Evolutionary conservation across 2,113 vertebrate species (phyloP).

Genomic region (Tenrec ecaudatus): DNA sequence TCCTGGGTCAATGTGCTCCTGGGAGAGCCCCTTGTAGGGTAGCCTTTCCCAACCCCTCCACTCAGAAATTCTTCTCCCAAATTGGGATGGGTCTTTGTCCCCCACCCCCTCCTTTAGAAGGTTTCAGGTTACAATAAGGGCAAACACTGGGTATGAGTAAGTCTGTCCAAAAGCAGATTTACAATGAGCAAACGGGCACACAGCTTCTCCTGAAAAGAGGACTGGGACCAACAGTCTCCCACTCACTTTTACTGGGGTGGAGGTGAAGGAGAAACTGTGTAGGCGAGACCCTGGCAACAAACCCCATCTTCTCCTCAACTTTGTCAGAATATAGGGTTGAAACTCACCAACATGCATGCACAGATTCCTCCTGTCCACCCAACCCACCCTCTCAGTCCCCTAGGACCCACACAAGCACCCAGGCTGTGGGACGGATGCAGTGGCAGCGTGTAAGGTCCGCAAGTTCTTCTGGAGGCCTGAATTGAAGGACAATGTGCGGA

Average conservation of each 20-base stretch:
- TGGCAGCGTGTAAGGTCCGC: background rate
- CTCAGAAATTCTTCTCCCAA: background rate
- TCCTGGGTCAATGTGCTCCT: background rate
- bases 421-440: background rate
- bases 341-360: background rate
- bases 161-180: background rate
- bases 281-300: too few relatives aligned
- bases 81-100: background rate
- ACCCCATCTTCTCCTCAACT: too few relatives aligned
- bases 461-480: too few relatives aligned
- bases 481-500: background rate
- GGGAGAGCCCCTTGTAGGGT: background rate
- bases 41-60: background rate
- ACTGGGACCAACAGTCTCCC: background rate
- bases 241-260: background rate
- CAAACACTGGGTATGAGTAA: background rate
- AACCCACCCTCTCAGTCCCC: background rate
- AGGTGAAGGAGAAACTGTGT: too few relatives aligned
- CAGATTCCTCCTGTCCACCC: background rate
- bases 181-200: too few relatives aligned
- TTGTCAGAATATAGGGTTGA: too few relatives aligned
- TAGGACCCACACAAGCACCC: rapidly evolving
- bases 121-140: background rate
- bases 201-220: background rate
- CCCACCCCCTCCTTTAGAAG: background rate